Base-by-base conservation (phyloP, 1,140 invertebrate genomes). In the Caerostris darwini region DNA sequence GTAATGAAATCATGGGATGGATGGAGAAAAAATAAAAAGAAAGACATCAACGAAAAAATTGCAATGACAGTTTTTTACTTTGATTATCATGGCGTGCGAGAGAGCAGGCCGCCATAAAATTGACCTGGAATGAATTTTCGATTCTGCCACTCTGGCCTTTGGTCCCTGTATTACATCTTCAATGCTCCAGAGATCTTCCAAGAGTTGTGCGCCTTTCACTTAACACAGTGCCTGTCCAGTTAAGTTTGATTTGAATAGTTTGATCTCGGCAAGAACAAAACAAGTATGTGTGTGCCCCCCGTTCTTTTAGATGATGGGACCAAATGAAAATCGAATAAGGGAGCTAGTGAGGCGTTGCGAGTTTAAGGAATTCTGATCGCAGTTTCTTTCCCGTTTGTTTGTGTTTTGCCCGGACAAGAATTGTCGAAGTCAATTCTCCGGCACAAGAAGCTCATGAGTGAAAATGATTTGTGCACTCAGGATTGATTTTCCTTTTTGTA, bases 311-410 rank as follows among this genome's bases (percentile, higher is more conserved):
- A 85, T 34, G 82, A 85, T 85, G 82, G 82, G 53, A 58, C 82
- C 14, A 59, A 91, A 91, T 92, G 90, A 69, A 92, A 92, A 92
- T 92, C 59, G 90, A 92, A 92, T 92, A 81, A 92, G 82, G 34
- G 69, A 85, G 64, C 77, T 85, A 92, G 77, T 92, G 81, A 81
- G 58, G 90, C 90, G 71, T 92, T 58, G 59, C 67, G 90, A 92
- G 59, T 92, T 85, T 92, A 92, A 92, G 85, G 90, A 92, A 92
- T 92, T 92, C n/a, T 92, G 85, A 56, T n/a, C n/a, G n/a, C n/a
- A n/a, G n/a, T n/a, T n/a, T n/a, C n/a, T n/a, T n/a, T n/a, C n/a
- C n/a, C n/a, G n/a, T n/a, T n/a, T n/a, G n/a, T n/a, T n/a, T n/a
- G n/a, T n/a, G n/a, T n/a, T n/a, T n/a, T n/a, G n/a, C n/a, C n/a